Evolutionary conservation across 2,888 invertebrate species (phyloP), one percentile per base, ranked within the genome.

Genomic region (Sphaerophoria taeniata): DNA sequence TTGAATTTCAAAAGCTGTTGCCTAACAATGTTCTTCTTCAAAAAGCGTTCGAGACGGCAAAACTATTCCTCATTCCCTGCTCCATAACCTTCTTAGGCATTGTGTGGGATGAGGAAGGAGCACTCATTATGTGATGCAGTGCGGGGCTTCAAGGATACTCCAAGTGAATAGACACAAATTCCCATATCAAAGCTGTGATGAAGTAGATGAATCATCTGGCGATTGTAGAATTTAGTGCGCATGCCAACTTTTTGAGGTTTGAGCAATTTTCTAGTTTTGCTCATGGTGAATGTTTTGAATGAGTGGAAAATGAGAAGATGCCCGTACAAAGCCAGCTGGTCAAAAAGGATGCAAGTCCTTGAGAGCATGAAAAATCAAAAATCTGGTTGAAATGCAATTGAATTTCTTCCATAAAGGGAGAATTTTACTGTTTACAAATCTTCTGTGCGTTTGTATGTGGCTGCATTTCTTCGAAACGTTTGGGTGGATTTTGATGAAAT

Each of bases 141-240:
- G 65, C 14, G 63, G 14, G 43, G 34, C 33, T 16, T 49, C 65
- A 34, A 65, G 47, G 63, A 63, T 47, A 63, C 45, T 47, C 47
- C 12, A 49, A 49, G 6, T 36, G 16, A 65, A 49, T 14, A 36
- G 63, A 3, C 2, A 6, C 34, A 49, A 65, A 49, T 24, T 24
- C 24, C 24, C 0, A 34, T 43, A 49, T 12, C 31, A 53, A 51
- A 36, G 31, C 9, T 9, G 16, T 11, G 9, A 11, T 16, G 5
- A 65, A 16, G 11, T 16, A 34, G 65, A 49, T 49, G 65, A 65
- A 49, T 65, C 65, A 65, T 65, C 34, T 65, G 49, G 12, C 49
- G 36, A 49, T 65, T 49, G 65, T 49, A 65, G 16, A 34, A 49
- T 65, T 31, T 49, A 49, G n/a, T 65, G 65, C 65, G 65, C 65